phyloP scores from a whole-genome alignment of 1,140 invertebrate genomes.

The Zaprionus taronus region DNA sequence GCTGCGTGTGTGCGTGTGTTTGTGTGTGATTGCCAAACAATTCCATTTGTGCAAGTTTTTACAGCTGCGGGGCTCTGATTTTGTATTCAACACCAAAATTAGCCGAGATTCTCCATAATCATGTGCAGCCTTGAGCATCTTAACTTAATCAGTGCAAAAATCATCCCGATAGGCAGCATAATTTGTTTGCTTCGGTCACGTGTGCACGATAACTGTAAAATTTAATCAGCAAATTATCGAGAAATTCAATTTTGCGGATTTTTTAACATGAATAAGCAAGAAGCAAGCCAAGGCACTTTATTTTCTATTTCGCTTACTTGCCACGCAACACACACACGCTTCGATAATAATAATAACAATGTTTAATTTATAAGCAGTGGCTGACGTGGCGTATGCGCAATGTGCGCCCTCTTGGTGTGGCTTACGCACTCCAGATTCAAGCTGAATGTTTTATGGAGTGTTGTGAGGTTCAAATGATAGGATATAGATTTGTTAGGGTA shows the following conservation, averaged over 20 bases:
- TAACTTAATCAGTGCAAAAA: neutral
- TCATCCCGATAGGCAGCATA: neutral
- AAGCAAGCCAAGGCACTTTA: neutral
- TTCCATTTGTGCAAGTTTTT: conserved; percentile 3
- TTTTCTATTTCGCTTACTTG: conserved; percentile 5
- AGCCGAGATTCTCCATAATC: neutral
- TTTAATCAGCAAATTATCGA: neutral
- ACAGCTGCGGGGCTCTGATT: neutral
- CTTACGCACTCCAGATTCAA: neutral
- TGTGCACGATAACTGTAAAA: neutral
- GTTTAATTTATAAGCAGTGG: conserved; percentile 42
- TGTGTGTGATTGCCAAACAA: neutral
- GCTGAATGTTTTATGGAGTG: conserved; percentile 47
- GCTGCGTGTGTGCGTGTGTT: neutral
- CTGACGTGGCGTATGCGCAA: conserved; percentile 47
- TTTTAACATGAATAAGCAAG: neutral
- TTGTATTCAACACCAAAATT: neutral
- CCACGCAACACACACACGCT: conserved; percentile 35
- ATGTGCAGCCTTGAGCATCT: neutral
- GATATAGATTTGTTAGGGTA: too few species aligned
- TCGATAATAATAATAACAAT: conserved; percentile 56
- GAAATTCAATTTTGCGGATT: neutral
- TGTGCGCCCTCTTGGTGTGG: neutral
- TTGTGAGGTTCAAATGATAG: too few species aligned
- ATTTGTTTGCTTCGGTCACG: neutral